Evolutionary conservation across 1,140 invertebrate genomes (phyloP).

Genomic region (Tetranychus urticae): DNA sequence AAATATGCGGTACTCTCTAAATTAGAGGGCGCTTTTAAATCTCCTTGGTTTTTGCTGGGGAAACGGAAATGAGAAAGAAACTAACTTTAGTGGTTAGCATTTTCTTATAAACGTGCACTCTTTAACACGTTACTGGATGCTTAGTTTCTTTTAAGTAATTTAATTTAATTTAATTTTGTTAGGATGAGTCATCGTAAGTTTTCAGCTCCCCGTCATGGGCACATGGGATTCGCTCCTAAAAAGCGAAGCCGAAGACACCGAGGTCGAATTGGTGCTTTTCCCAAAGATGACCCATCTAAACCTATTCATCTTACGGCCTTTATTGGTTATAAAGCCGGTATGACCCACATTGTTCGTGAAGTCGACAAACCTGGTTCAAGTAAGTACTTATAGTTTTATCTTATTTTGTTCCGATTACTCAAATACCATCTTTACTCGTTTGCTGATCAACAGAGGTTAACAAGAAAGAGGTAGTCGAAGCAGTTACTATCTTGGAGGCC

Average conservation of each 20-base stretch:
- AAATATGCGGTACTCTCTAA: too few species aligned
- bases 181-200: constrained; percentile 82
- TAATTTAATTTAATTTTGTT: too few species aligned
- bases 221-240: constrained; percentile 95
- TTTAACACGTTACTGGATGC: too few species aligned
- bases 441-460: constrained; percentile 52
- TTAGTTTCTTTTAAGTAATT: too few species aligned
- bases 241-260: constrained; percentile 82
- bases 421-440: constrained; percentile 14
- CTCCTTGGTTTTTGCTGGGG: too few species aligned
- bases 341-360: constrained; percentile 97
- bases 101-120: too few species aligned
- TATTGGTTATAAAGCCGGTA: constrained; percentile 95
- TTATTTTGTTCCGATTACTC: constrained; percentile 36
- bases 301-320: constrained; percentile 96
- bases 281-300: constrained; percentile 89
- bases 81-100: too few species aligned
- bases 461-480: constrained; percentile 99
- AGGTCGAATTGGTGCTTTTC: constrained; percentile 98
- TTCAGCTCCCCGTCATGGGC: constrained; percentile 95
- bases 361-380: constrained; percentile 93
- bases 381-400: too few species aligned
- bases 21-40: too few species aligned
- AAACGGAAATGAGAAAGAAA: too few species aligned
- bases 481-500: constrained; percentile 91